These are phyloP conservation scores for Callimorpha dominula DNA, from an alignment of 2,888 invertebrate genomes.

Conservation along the genomic window DNA sequence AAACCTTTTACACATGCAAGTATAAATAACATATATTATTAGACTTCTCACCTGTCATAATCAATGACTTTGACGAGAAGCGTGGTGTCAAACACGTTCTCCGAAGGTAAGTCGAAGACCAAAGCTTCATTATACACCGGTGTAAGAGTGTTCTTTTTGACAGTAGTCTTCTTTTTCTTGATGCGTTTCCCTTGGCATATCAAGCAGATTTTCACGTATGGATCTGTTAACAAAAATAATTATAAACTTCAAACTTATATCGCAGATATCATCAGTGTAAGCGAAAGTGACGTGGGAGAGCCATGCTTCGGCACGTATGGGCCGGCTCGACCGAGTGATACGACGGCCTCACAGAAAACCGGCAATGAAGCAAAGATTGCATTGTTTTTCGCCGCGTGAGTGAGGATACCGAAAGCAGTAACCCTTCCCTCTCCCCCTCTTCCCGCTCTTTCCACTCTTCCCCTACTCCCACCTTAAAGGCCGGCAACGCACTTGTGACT, in stretches of 20 bases:
- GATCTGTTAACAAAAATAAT: slow-evolving; percentile 87
- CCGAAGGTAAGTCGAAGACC: slow-evolving; percentile 95
- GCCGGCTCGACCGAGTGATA: no score
- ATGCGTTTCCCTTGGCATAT: slow-evolving; percentile 95
- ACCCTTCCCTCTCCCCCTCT: no score
- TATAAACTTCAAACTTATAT: not conserved
- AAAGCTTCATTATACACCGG: slow-evolving; percentile 98
- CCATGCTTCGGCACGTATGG: no score
- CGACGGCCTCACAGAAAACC: no score
- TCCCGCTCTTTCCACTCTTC: no score
- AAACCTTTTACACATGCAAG: not conserved
- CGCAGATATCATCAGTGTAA: no score
- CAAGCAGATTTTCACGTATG: slow-evolving; percentile 97
- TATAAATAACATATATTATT: not conserved
- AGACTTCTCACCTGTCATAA: slow-evolving; percentile 92
- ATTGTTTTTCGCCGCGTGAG: no score
- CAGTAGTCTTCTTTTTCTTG: slow-evolving; percentile 97
- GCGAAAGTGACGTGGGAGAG: no score
- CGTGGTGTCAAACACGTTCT: slow-evolving; percentile 93
- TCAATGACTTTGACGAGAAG: slow-evolving; percentile 95
- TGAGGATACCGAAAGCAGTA: no score
- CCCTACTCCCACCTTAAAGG: no score
- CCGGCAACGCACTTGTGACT: no score
- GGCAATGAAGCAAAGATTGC: no score
- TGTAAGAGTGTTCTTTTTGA: slow-evolving; percentile 94